Conservation (phyloP, 2,888 invertebrate species). For the Aleiodes testaceus region DNA sequence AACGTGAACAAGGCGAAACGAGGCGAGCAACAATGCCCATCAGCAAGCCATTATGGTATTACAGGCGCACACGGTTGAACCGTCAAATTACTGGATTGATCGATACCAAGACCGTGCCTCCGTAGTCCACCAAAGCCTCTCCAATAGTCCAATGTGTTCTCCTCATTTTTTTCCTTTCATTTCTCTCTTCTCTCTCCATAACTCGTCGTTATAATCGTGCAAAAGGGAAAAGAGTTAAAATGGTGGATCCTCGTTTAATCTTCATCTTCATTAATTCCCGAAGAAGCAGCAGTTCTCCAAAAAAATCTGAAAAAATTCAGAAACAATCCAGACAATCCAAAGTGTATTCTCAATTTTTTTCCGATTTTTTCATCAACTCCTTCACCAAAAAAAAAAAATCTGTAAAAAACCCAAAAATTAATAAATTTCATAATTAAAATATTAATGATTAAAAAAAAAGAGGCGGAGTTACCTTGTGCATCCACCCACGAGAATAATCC, state of each 20-base stretch:
- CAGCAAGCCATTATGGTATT: conserved; percentile 58
- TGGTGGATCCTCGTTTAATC: conserved; percentile 41
- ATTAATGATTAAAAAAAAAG: too few species aligned
- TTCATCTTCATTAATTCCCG: too few species aligned
- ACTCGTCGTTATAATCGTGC: conserved; percentile 45
- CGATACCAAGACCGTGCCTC: conserved; percentile 51
- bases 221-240: conserved; percentile 55
- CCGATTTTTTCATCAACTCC: too few species aligned
- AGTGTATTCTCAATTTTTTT: too few species aligned
- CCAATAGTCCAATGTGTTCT: background rate
- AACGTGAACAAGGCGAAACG: conserved; percentile 51
- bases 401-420: too few species aligned
- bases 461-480: too few species aligned
- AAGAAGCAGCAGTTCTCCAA: too few species aligned
- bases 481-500: too few species aligned
- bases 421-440: too few species aligned
- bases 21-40: conserved; percentile 58
- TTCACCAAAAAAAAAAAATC: too few species aligned
- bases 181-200: background rate
- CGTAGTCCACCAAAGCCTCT: conserved; percentile 6
- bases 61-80: conserved; percentile 55
- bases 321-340: too few species aligned
- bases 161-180: conserved; percentile 35
- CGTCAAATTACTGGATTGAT: conserved; percentile 60
- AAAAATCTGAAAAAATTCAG: too few species aligned